These are phyloP conservation scores for Phylloscopus trochiloides DNA, from an alignment of 2,113 vertebrate species.

Conservation along the genomic window DNA sequence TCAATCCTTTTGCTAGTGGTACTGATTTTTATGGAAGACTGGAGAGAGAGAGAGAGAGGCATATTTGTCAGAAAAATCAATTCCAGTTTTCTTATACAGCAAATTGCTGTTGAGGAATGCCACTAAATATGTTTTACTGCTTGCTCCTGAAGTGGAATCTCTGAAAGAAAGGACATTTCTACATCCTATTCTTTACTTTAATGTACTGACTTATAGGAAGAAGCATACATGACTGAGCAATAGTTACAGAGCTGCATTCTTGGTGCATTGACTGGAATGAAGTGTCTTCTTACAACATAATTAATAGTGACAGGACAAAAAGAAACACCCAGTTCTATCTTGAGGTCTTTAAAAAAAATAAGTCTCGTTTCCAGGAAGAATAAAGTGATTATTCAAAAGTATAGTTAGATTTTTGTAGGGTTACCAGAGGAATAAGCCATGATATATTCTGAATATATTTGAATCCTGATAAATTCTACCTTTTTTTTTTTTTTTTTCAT, in stretches of 20 bases:
- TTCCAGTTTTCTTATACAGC: background rate
- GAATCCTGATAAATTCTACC: background rate
- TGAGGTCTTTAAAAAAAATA: background rate
- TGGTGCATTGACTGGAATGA: background rate
- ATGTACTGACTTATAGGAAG: background rate
- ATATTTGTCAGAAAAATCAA: conserved; percentile 36
- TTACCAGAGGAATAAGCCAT: background rate
- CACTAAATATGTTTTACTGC: background rate
- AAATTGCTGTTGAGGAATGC: background rate
- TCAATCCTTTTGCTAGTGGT: background rate
- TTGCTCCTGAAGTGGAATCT: background rate
- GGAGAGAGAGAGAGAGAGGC: background rate
- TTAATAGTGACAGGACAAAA: background rate
- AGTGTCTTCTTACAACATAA: background rate
- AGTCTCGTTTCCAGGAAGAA: background rate
- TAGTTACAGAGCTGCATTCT: background rate
- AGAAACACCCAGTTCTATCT: background rate
- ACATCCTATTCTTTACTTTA: background rate
- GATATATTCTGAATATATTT: background rate
- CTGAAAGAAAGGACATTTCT: background rate
- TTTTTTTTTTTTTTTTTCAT: background rate
- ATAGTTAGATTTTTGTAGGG: background rate
- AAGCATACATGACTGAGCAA: background rate
- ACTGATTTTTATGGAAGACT: background rate
- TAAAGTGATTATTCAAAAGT: background rate